Evolutionary conservation across 2,797 vertebrate species (phyloP), one percentile per base, ranked within the genome.

Genomic region (Dicrostonyx torquatus): DNA sequence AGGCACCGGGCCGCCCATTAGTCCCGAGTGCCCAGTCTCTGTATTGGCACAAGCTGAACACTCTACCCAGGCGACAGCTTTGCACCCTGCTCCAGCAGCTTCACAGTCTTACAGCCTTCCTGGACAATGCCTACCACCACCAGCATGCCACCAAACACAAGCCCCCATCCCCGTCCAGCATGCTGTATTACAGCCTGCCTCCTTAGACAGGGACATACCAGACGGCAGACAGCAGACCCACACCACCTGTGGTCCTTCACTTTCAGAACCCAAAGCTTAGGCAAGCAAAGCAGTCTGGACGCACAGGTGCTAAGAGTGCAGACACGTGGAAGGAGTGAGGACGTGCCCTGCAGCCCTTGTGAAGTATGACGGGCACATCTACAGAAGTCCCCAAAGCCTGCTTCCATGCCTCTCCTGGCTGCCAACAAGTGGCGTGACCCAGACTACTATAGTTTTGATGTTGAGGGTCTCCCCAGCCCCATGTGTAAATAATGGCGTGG

Each of bases 321-420:
- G 45, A 86, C 34, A 18, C 1, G 17, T 29, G 26, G 0, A 17
- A 34, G 15, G 37, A 53, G 50, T 20, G 45, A 55, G 34, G 13
- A 64, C 2, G 12, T 82, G 43, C 24, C 20, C 20, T 4, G 40
- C 2, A 20, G 40, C 7, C 29, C 48, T 68, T 72, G 45, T 17
- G 77, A 62, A 90, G 55, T 9, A 26, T 8, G 60, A 64, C 4
- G 50, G 40, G 5, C 1, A 22, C 22, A 29, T 5, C 58, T 7
- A 6, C 0, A n/a, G 2, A 22, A 72, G 6, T 5, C 48, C 75
- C 43, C 2, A 18, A 22, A 5, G 15, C 34, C 20, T 26, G 45
- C 62, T 40, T 73, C 40, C 26, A 24, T 2, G 3, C 20, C 29
- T 79, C 37, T 48, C 37, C 50, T 18, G 24, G 26, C 53, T 2